A percentile compares a stretch with the other conserved stretches of the same genome.
Conservation (phyloP, 2,797 vertebrate species). For the Kryptolebias ocellatus region DNA sequence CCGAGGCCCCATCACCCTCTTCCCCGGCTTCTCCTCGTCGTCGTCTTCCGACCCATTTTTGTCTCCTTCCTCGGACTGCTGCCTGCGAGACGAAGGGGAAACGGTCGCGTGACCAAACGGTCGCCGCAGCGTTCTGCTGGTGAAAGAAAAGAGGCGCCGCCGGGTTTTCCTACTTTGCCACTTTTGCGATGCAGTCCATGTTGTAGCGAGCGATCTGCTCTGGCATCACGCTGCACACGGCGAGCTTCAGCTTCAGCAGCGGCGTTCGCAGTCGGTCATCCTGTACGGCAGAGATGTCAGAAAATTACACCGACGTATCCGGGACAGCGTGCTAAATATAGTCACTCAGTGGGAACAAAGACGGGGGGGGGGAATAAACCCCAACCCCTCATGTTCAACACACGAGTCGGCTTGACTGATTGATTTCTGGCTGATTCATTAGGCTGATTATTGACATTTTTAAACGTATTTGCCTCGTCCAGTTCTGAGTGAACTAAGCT, state of each 20-base stretch:
- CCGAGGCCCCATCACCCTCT: slow-evolving; percentile 93
- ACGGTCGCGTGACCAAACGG: too few relatives aligned
- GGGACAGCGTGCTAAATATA: slow-evolving; percentile 32
- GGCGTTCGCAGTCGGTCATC: slow-evolving; percentile 93
- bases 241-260: slow-evolving; percentile 93
- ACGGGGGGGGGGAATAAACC: slow-evolving; percentile 2
- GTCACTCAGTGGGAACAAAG: background rate
- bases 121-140: background rate
- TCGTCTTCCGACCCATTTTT: slow-evolving; percentile 96
- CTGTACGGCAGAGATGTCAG: slow-evolving; percentile 67
- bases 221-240: slow-evolving; percentile 95
- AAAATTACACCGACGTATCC: background rate
- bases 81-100: slow-evolving; percentile 70
- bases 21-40: slow-evolving; percentile 96
- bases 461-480: too few relatives aligned
- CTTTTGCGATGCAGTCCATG: slow-evolving; percentile 95
- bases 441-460: too few relatives aligned
- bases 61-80: slow-evolving; percentile 92
- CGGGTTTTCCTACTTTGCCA: slow-evolving; percentile 87
- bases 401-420: background rate
- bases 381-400: background rate
- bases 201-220: slow-evolving; percentile 96
- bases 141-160: background rate
- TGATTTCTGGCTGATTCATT: too few relatives aligned
- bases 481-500: too few relatives aligned